Evolutionary conservation across 2,888 invertebrate genomes (phyloP).

Genomic region (Drosophila mayaguana): DNA sequence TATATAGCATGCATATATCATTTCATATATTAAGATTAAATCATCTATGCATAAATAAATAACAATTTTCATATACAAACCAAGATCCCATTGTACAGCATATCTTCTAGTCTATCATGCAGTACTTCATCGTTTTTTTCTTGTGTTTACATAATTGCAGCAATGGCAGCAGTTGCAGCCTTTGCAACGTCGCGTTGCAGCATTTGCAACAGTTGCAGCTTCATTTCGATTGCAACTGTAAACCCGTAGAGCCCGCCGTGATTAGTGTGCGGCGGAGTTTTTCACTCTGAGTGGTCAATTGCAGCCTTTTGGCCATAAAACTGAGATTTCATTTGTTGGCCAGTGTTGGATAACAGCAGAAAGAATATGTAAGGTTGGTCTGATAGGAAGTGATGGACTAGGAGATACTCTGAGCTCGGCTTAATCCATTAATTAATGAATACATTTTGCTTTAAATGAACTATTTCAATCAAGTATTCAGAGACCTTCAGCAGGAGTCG

Average conservation of each 20-base stretch:
- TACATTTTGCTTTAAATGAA: accelerated
- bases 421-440: too few species aligned
- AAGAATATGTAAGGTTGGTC: background rate
- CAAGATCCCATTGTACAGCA: background rate
- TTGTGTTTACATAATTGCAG: constrained; percentile 18
- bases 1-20: too few species aligned
- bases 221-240: background rate
- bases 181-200: constrained; percentile 10
- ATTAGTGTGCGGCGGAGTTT: constrained; percentile 30
- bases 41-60: too few species aligned
- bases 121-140: background rate
- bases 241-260: constrained; percentile 21
- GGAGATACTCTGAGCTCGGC: too few species aligned
- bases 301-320: constrained; percentile 31
- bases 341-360: constrained; percentile 7
- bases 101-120: background rate
- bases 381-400: background rate
- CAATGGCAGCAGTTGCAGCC: constrained; percentile 7
- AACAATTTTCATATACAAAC: too few species aligned
- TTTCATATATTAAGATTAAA: too few species aligned
- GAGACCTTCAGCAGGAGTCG: too few species aligned
- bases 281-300: constrained; percentile 18
- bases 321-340: constrained; percentile 45
- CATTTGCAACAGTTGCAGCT: constrained; percentile 6
- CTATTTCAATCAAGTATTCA: too few species aligned